Evolutionary conservation across 2,797 vertebrate species (phyloP).

Genomic region (Siniperca undulata): DNA sequence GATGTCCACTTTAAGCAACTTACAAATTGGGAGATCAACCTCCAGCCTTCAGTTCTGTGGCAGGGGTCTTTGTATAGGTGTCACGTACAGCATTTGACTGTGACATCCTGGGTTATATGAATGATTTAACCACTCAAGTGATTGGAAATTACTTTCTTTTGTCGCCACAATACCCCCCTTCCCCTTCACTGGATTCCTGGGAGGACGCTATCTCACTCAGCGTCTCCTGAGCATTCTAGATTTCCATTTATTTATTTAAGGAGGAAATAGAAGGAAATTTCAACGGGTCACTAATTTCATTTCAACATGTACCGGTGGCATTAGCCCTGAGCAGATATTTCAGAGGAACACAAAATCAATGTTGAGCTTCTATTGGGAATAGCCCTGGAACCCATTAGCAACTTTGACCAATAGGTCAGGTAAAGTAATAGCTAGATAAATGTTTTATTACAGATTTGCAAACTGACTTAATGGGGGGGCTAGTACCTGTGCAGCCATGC

Average conservation of each 20-base stretch:
- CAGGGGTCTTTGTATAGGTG: slow-evolving; percentile 74
- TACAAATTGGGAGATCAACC: slow-evolving; percentile 63
- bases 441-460: slow-evolving; percentile 95
- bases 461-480: slow-evolving; percentile 89
- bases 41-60: slow-evolving; percentile 29
- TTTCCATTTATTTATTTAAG: slow-evolving; percentile 87
- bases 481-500: slow-evolving; percentile 83
- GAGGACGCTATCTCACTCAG: slow-evolving; percentile 71
- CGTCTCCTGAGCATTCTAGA: slow-evolving; percentile 77
- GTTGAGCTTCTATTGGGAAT: slow-evolving; percentile 87
- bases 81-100: slow-evolving; percentile 74
- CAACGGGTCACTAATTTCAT: slow-evolving; percentile 89
- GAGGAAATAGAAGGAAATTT: slow-evolving; percentile 86
- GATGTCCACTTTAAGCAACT: slow-evolving; percentile 64
- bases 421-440: slow-evolving; percentile 96
- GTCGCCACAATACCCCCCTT: slow-evolving; percentile 49
- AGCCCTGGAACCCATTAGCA: slow-evolving; percentile 91
- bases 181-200: slow-evolving; percentile 45
- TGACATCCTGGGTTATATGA: slow-evolving; percentile 73
- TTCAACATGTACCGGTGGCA: slow-evolving; percentile 85
- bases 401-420: slow-evolving; percentile 92
- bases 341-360: slow-evolving; percentile 90
- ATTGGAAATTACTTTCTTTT: slow-evolving; percentile 81
- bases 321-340: slow-evolving; percentile 88
- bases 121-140: slow-evolving; percentile 78